phyloP scores from a whole-genome alignment of 2,797 vertebrate genomes.

The Arnoldichthys spilopterus region DNA sequence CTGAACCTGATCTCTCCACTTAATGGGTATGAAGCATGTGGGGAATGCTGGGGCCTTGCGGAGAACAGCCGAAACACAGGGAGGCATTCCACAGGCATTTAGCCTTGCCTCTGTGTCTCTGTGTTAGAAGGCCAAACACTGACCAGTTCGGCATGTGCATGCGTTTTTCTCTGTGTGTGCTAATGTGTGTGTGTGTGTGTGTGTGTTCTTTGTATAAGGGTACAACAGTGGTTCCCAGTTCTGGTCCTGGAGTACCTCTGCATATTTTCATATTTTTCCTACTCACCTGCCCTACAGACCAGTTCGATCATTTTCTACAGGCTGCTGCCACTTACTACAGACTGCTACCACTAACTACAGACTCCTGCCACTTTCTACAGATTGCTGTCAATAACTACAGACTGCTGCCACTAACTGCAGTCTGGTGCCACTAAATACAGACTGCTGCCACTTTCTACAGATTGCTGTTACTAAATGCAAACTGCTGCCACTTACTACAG shows the following conservation, averaged over 20 bases:
- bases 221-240: neutral
- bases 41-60: slow-evolving; percentile 48
- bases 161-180: slow-evolving; percentile 18
- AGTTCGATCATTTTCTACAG: no score
- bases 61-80: slow-evolving; percentile 33
- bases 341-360: no score
- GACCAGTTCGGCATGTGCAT: slow-evolving; percentile 28
- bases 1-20: slow-evolving; percentile 34
- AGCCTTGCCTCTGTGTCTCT: slow-evolving; percentile 29
- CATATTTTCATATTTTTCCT: no score
- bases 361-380: no score
- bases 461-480: no score
- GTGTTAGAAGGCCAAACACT: slow-evolving; percentile 18
- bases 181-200: slow-evolving; percentile 15
- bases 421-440: no score
- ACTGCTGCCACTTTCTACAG: no score
- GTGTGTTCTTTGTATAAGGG: neutral
- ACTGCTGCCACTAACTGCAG: no score
- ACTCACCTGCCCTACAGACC: no score
- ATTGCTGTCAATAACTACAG: no score
- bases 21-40: slow-evolving; percentile 67
- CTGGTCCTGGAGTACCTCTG: neutral
- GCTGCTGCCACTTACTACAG: no score
- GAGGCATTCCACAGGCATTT: slow-evolving; percentile 44
- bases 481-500: no score